Percentiles rank a stretch among this genome's conserved stretches.
Conservation (phyloP, 2,113 vertebrate species). For the Dicrurus megarhynchus region DNA sequence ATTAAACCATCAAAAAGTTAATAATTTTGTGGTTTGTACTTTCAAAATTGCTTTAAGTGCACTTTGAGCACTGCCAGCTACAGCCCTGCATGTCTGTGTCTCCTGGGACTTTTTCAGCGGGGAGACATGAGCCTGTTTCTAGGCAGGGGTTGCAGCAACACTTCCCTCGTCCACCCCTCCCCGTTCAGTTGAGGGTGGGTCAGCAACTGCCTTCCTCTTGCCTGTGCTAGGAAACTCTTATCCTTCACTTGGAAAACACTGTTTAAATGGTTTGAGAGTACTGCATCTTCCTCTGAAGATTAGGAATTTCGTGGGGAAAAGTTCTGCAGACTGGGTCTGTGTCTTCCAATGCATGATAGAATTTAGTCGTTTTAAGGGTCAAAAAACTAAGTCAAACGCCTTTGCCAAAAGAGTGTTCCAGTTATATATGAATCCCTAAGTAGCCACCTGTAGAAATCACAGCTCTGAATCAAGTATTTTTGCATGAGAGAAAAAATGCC, state of each 20-base stretch:
- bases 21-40: background rate
- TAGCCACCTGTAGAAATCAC: background rate
- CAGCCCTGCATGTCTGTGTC: background rate
- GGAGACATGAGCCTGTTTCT: background rate
- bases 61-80: background rate
- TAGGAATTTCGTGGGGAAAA: background rate
- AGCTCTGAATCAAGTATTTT: background rate
- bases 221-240: background rate
- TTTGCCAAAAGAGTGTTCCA: background rate
- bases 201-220: conserved; percentile 8
- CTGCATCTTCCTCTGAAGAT: background rate
- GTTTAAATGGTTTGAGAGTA: background rate
- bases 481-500: background rate
- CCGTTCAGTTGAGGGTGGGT: conserved; percentile 18
- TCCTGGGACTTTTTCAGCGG: conserved; percentile 8
- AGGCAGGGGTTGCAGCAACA: background rate
- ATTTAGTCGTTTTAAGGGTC: background rate
- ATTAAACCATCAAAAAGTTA: background rate
- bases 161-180: conserved; percentile 10
- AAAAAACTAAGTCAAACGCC: background rate
- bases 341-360: background rate
- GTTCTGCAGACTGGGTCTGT: background rate
- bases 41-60: background rate
- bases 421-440: background rate
- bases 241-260: background rate